phyloP scores from a whole-genome alignment of 2,113 vertebrate genomes.

The Zeus faber region DNA sequence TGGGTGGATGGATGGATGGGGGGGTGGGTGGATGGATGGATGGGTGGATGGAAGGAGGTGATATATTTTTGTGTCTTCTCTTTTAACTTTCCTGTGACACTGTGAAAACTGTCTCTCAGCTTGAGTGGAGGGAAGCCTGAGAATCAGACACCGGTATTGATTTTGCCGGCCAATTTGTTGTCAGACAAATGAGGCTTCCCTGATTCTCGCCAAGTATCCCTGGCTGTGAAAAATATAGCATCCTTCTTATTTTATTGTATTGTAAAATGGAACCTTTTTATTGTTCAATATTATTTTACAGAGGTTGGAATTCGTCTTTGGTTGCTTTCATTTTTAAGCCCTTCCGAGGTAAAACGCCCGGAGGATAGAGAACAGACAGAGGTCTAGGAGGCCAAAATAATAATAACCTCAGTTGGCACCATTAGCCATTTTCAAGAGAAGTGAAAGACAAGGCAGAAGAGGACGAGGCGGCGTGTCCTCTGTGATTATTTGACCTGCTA shows the following conservation, averaged over 20 bases:
- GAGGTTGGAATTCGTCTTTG: too few species aligned
- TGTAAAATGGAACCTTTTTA: too few species aligned
- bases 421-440: slow-evolving; percentile 37
- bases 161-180: slow-evolving; percentile 33
- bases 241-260: too few species aligned
- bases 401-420: slow-evolving; percentile 10
- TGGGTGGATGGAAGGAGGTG: background rate
- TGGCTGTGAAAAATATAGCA: slow-evolving; percentile 32
- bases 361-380: background rate
- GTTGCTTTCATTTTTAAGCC: slow-evolving; percentile 37
- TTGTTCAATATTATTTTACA: too few species aligned
- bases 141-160: slow-evolving; percentile 44
- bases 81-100: background rate
- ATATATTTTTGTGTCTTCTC: background rate
- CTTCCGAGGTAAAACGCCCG: slow-evolving; percentile 16
- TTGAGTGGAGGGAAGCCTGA: slow-evolving; percentile 22
- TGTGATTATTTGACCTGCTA: slow-evolving; percentile 36
- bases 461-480: slow-evolving; percentile 30
- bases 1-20: background rate
- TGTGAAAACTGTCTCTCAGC: slow-evolving; percentile 10
- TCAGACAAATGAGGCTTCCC: slow-evolving; percentile 32
- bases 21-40: background rate
- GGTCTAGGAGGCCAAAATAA: slow-evolving; percentile 2
- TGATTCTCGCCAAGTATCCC: slow-evolving; percentile 38
- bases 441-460: slow-evolving; percentile 33